Conservation (phyloP, 2,113 vertebrate genomes). For the Loxodonta africana region DNA sequence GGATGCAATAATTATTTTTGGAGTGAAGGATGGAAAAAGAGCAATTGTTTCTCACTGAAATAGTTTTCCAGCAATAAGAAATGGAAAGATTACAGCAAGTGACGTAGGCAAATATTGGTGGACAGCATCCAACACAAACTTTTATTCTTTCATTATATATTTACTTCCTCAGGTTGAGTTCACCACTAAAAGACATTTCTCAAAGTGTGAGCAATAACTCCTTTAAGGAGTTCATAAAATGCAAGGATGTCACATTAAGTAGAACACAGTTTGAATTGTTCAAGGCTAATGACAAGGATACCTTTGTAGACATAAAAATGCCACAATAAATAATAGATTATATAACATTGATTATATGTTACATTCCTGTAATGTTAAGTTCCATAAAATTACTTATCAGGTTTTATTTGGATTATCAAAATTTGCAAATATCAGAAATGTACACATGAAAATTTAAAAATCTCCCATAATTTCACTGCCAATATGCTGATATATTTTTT, state of each 20-base stretch:
- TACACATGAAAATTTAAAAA: neutral
- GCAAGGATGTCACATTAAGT: neutral
- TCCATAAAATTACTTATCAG: neutral
- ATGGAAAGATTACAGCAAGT: neutral
- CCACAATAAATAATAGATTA: neutral
- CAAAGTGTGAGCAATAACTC: conserved; percentile 59
- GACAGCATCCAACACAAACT: neutral
- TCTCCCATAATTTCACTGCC: neutral
- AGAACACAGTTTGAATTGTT: conserved; percentile 43
- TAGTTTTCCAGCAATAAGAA: neutral
- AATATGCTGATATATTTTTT: neutral
- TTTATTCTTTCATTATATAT: conserved; percentile 30
- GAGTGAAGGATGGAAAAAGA: neutral
- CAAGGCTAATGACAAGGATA: neutral
- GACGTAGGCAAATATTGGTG: neutral
- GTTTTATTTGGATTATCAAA: neutral
- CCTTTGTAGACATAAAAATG: neutral
- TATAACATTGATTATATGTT: neutral
- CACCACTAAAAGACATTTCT: conserved; percentile 59
- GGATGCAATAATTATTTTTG: neutral
- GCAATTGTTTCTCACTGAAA: neutral
- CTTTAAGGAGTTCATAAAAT: conserved; percentile 64
- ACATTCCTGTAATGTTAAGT: neutral
- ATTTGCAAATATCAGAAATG: neutral
- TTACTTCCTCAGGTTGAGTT: conserved; percentile 43